phyloP scores from a whole-genome alignment of 2,113 vertebrate species.

The Cheilinus undulatus region DNA sequence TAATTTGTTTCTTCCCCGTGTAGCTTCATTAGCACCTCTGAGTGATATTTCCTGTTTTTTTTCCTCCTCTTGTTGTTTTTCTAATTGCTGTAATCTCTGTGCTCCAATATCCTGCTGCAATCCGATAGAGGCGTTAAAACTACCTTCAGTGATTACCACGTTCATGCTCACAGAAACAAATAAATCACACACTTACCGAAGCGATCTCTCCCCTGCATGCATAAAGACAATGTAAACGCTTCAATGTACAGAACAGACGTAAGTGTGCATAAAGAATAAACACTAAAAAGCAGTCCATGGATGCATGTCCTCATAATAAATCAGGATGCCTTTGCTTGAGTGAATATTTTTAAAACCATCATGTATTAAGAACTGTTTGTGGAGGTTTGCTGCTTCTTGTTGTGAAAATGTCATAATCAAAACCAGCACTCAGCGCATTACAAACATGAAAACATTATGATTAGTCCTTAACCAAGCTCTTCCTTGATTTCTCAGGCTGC shows the following conservation, averaged over 20 bases:
- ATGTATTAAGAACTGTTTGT: constrained; percentile 49
- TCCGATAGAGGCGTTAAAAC: constrained; percentile 54
- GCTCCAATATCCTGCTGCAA: constrained; percentile 75
- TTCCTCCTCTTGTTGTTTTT: constrained; percentile 41
- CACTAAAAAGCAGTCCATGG: constrained; percentile 28
- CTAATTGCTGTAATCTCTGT: constrained; percentile 58
- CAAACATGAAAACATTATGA: constrained; percentile 69
- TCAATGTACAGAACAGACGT: constrained; percentile 13
- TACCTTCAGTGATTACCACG: constrained; percentile 58
- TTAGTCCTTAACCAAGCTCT: constrained; percentile 57
- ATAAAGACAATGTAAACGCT: constrained; percentile 31
- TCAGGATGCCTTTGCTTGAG: constrained; percentile 8
- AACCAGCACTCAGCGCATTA: constrained; percentile 62
- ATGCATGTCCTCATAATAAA: constrained; percentile 13
- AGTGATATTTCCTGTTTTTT: constrained; percentile 66
- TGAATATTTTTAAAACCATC: constrained; percentile 39
- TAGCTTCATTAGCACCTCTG: constrained; percentile 71
- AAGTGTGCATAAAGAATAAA: constrained; percentile 1
- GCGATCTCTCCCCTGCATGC: constrained; percentile 3
- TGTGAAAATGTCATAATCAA: constrained; percentile 60
- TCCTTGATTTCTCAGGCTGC: constrained; percentile 59
- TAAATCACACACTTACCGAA: constrained; percentile 15
- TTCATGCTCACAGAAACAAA: constrained; percentile 18
- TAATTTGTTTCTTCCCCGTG: constrained; percentile 66
- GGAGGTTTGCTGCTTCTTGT: constrained; percentile 6